Conservation (phyloP, 2,797 vertebrate genomes). For the Peromyscus melanophrys region DNA sequence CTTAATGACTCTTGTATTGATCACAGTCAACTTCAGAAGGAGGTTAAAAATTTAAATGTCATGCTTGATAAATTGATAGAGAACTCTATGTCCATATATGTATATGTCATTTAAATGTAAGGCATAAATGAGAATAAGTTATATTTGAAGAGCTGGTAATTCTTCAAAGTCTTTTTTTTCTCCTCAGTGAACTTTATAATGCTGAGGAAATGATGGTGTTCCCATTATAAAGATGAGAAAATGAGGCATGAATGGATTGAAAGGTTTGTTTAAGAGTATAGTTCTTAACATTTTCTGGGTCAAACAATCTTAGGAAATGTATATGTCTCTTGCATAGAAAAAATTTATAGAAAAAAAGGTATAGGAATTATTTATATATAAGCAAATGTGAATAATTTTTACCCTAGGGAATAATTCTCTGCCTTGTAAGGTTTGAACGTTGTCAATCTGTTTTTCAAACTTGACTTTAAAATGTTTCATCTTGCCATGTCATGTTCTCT, state of each 20-base stretch:
- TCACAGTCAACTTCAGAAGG: not conserved
- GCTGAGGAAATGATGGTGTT: not conserved
- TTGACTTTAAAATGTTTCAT: not conserved
- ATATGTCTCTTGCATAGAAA: not conserved
- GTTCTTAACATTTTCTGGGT: not conserved
- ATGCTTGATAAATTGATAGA: not conserved
- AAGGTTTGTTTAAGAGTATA: not conserved
- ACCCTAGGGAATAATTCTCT: not conserved
- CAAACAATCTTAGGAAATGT: not conserved
- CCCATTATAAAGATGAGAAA: slow-evolving; percentile 17
- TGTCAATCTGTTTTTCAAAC: not conserved
- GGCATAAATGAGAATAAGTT: not conserved
- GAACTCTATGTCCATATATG: not conserved
- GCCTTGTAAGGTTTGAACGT: not conserved
- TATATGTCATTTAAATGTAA: not conserved
- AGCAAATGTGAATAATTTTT: slow-evolving; percentile 18
- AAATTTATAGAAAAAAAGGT: not conserved
- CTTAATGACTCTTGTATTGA: not conserved
- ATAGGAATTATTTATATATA: not conserved
- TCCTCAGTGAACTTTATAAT: not conserved
- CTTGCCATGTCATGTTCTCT: not conserved
- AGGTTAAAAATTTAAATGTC: not conserved
- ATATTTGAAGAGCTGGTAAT: not conserved
- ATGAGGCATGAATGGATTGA: not conserved
- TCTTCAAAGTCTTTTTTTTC: not conserved